These are phyloP conservation scores for Anguilla obscura DNA, from an alignment of 2,797 vertebrate genomes.

Conservation along the genomic window DNA sequence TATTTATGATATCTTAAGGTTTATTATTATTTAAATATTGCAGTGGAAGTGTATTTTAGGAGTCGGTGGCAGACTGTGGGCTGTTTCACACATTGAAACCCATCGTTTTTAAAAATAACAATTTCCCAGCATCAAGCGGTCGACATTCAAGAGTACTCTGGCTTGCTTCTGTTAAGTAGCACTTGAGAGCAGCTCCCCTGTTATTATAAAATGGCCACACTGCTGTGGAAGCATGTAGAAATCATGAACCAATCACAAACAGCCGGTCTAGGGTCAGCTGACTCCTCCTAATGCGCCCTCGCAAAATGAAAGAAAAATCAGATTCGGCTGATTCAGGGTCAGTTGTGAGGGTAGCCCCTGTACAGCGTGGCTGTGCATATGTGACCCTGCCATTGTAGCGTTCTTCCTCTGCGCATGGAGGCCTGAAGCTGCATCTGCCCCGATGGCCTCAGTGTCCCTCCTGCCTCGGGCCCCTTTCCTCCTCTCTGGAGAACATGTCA, in stretches of 20 bases:
- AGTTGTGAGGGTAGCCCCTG: not conserved
- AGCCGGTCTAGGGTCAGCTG: not conserved
- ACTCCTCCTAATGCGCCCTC: not conserved
- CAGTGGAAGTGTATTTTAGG: not conserved
- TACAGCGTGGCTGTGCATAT: not conserved
- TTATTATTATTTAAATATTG: not conserved
- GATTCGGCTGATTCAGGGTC: not conserved
- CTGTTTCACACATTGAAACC: not conserved
- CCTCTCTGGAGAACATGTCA: not conserved
- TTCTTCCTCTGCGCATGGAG: not conserved
- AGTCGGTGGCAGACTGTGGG: not conserved
- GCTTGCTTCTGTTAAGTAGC: not conserved
- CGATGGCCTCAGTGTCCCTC: not conserved
- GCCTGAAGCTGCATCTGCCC: not conserved
- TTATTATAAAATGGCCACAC: not conserved
- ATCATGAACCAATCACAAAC: not conserved
- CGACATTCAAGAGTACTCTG: not conserved
- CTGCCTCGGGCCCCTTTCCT: not conserved
- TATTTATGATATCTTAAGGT: not conserved
- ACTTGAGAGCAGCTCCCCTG: not conserved
- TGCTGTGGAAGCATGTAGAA: not conserved
- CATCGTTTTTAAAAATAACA: not conserved
- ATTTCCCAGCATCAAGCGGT: not conserved
- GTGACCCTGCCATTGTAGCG: not conserved
- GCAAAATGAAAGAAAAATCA: not conserved